phyloP scores from a whole-genome alignment of 2,113 vertebrate genomes.

The Fulmarus glacialis region DNA sequence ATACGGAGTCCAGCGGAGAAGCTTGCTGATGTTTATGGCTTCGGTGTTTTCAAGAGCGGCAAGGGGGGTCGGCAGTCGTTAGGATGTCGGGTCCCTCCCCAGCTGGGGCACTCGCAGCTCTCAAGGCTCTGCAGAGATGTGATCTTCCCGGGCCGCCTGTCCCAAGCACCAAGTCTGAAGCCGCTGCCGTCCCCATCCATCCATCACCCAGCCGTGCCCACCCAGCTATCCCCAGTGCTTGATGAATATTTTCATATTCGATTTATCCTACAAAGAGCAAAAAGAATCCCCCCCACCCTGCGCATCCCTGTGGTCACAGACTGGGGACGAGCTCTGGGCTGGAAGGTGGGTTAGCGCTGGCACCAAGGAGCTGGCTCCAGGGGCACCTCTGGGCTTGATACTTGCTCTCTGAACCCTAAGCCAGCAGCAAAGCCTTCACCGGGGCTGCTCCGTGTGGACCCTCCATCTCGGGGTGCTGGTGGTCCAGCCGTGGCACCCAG shows the following conservation, averaged over 20 bases:
- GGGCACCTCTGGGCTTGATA: fast-evolving
- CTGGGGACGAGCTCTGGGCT: fast-evolving
- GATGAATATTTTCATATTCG: neutral
- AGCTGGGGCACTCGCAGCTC: neutral
- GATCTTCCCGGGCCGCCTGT: neutral
- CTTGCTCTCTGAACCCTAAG: neutral
- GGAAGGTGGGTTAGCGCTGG: neutral
- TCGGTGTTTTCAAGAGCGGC: neutral
- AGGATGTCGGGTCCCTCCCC: neutral
- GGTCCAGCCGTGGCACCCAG: neutral
- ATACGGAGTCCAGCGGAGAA: neutral
- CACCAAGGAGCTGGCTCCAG: neutral
- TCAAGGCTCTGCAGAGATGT: neutral
- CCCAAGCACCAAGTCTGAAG: neutral
- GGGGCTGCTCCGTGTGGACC: fast-evolving
- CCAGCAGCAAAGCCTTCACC: neutral
- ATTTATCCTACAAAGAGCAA: neutral
- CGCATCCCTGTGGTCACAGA: fast-evolving
- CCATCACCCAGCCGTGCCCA: neutral
- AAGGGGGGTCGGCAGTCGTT: too few relatives aligned
- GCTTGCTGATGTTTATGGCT: neutral
- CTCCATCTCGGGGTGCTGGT: neutral
- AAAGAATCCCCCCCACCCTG: too few relatives aligned
- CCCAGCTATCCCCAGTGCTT: neutral
- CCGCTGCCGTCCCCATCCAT: fast-evolving